Conservation (phyloP, 1,140 invertebrate species). For the Nixonia krombeini region DNA sequence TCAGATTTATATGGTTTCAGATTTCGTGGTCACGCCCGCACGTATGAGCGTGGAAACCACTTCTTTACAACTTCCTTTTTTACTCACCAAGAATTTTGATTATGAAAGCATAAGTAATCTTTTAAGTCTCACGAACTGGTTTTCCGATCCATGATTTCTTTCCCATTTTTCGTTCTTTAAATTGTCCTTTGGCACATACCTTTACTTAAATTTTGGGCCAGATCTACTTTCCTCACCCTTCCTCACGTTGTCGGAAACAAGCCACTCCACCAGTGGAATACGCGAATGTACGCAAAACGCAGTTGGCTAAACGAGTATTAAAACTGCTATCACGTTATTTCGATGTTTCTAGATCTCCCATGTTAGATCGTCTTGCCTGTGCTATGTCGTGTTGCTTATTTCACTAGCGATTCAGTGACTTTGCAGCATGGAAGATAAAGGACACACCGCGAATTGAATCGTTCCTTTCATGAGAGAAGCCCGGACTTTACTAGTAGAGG, state of each 20-base stretch:
- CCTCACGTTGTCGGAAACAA: conserved; percentile 4
- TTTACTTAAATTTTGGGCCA: conserved; percentile 20
- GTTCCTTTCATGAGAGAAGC: conserved; percentile 54
- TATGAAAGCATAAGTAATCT: conserved; percentile 21
- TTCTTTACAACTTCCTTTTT: conserved; percentile 3
- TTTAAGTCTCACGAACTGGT: conserved; percentile 16
- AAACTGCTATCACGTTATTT: no score
- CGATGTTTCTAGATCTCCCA: no score
- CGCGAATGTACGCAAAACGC: no score
- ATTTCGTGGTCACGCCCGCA: conserved; percentile 30
- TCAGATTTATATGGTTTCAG: conserved; percentile 30
- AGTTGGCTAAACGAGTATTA: no score
- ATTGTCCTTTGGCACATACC: conserved; percentile 29
- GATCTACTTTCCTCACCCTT: background rate
- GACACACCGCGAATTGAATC: conserved; percentile 31
- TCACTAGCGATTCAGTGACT: no score
- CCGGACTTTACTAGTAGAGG: conserved; percentile 61
- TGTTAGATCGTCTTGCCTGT: no score
- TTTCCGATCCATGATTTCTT: no score
- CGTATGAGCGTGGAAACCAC: background rate
- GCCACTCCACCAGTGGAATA: no score
- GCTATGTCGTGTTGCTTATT: no score
- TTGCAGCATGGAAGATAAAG: no score
- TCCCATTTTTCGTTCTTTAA: background rate
- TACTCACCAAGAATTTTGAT: conserved; percentile 3